Evolutionary conservation across 2,888 invertebrate genomes (phyloP), one percentile per base, ranked within the genome.

Genomic region (Nipponacmea schrenckii): DNA sequence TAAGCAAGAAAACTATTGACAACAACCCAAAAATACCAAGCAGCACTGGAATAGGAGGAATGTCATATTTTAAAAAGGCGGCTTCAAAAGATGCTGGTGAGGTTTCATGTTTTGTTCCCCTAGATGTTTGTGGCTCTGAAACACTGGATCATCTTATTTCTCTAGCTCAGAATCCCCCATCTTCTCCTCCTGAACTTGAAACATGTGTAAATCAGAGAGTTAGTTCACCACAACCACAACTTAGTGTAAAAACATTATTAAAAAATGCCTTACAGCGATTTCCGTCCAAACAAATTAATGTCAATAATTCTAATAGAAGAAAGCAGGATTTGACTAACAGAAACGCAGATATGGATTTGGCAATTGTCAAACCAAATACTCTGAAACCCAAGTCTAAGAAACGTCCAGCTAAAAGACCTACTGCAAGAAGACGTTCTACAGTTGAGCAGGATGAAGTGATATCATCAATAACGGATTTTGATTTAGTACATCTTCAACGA

Each of bases 81-180:
- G 24, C 8, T 17, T 20, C 20, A 10, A 56, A 56, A 24, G 24
- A 56, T 24, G 5, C 8, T 24, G 24, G 14, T 24, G 56, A 56
- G 8, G 56, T 56, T 20, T 20, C 56, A 3, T 56, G 56, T 56
- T 56, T 24, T 14, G 20, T 56, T 24, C 56, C 56, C 14, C 56
- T 56, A 10, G 20, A 56, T 10, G 56, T 24, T 1, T 56, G 56
- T 14, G 56, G 56, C 12, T 56, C 56, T 24, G 56, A 20, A 24
- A 56, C 56, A 56, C 56, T 56, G 12, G 56, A 56, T 12, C 56
- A 56, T 56, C 24, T 56, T 24, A 56, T 56, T 56, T 56, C 56
- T 12, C 56, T 56, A 24, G 24, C 56, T 24, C 20, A 56, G 56
- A 20, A 24, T 12, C 20, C 20, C 3, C 20, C 20, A 56, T 20